Base-by-base conservation (phyloP, 2,797 vertebrate genomes). In the Catostomus latipinnis region DNA sequence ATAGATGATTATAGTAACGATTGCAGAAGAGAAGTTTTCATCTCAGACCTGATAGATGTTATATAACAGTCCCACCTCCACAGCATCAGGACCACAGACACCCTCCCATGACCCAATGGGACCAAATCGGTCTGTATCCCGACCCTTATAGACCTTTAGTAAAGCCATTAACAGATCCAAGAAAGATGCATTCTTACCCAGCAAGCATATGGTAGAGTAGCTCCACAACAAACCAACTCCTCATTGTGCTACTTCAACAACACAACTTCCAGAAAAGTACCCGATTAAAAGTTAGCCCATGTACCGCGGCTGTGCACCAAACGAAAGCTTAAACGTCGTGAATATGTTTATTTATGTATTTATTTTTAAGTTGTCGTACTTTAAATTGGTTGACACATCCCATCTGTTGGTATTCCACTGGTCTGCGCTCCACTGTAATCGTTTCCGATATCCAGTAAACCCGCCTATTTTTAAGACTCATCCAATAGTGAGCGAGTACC, bases 21-120 rank as follows among this genome's bases (percentile, higher is more conserved):
- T 34, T 34, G 34, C 34, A 48, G 63, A 0, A 66, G 54, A 43
- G n/a, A 54, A 48, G 53, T 18, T 34, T 53, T 50, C 58, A 74
- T 63, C 4, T 66, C 49, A n/a, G 58, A 61, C 18, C 16, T 69
- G 46, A 76, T 34, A 34, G 34, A 34, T n/a, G 65, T 76, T 68
- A 70, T 57, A 78, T 61, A 70, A 78, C 48, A 60, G 4, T 68
- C n/a, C 22, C 46, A 61, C 56, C 66, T 53, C 53, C 18, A 70
- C 66, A 78, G 56, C 76, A 78, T 78, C 76, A 70, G 76, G 54
- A 78, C 76, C 76, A 78, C 76, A 61, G 8, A 48, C 66, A 16
- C 56, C 46, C 10, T 65, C 74, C 14, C n/a, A 8, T 54, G 61
- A 22, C 48, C 61, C 73, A 75, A 34, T 34, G 34, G 34, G 34